Percentiles rank a stretch among this genome's conserved stretches.
Conservation (phyloP, 2,113 vertebrate genomes). For the Microcebus ravelobensis region DNA sequence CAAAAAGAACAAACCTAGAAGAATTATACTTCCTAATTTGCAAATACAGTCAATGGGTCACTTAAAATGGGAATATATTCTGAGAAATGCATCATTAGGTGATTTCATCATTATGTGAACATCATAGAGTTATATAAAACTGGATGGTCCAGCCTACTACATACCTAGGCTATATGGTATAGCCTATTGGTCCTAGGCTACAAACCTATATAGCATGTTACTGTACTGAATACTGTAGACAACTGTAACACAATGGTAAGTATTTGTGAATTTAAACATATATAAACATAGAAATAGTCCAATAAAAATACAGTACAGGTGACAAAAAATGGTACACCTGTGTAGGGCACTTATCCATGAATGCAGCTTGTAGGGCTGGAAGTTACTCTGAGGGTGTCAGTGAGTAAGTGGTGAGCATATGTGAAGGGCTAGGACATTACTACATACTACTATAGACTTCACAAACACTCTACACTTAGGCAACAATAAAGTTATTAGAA, state of each 20-base stretch:
- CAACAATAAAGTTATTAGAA: background rate
- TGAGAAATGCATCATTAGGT: background rate
- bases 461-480: background rate
- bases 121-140: background rate
- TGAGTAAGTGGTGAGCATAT: background rate
- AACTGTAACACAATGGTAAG: background rate
- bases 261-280: background rate
- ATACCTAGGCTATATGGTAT: background rate
- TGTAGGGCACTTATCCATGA: background rate
- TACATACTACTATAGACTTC: background rate
- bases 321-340: background rate
- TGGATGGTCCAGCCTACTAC: background rate
- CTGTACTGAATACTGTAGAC: background rate
- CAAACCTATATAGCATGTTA: background rate
- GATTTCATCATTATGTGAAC: background rate
- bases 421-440: background rate
- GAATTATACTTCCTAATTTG: background rate
- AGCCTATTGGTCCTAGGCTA: background rate
- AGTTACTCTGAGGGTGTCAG: background rate
- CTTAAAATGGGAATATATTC: background rate
- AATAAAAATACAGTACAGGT: background rate
- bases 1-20: background rate
- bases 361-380: background rate
- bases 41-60: background rate
- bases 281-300: background rate